Conservation (phyloP, 2,797 vertebrate genomes). For the Atherinosoma microstoma region DNA sequence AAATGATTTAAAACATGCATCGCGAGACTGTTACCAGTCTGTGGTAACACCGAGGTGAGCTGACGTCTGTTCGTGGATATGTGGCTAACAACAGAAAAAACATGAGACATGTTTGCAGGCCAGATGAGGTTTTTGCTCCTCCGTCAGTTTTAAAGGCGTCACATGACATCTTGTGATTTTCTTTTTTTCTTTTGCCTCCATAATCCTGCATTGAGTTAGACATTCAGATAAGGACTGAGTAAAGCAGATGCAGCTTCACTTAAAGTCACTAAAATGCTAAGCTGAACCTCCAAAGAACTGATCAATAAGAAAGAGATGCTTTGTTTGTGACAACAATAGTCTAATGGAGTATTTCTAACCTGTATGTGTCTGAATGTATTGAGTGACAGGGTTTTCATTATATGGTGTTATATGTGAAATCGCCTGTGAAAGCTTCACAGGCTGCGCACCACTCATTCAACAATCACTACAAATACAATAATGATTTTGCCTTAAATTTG, state of each 20-base stretch:
- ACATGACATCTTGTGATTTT: slow-evolving; percentile 34
- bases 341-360: neutral
- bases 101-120: neutral
- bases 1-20: neutral
- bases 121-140: neutral
- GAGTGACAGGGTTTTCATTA: neutral
- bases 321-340: neutral
- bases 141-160: slow-evolving; percentile 25
- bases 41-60: neutral
- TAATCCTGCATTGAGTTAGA: slow-evolving; percentile 58
- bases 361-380: neutral
- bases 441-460: neutral
- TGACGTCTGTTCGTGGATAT: neutral
- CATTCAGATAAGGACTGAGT: slow-evolving; percentile 50
- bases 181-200: neutral
- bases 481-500: neutral
- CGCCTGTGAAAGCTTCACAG: neutral
- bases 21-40: slow-evolving; percentile 10
- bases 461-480: neutral
- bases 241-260: slow-evolving; percentile 24
- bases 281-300: neutral
- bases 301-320: neutral
- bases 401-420: too few relatives aligned
- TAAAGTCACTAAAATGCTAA: slow-evolving; percentile 35
- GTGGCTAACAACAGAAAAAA: neutral